Evolutionary conservation across 2,113 vertebrate species (phyloP), one percentile per base, ranked within the genome.

Genomic region (Junco hyemalis): DNA sequence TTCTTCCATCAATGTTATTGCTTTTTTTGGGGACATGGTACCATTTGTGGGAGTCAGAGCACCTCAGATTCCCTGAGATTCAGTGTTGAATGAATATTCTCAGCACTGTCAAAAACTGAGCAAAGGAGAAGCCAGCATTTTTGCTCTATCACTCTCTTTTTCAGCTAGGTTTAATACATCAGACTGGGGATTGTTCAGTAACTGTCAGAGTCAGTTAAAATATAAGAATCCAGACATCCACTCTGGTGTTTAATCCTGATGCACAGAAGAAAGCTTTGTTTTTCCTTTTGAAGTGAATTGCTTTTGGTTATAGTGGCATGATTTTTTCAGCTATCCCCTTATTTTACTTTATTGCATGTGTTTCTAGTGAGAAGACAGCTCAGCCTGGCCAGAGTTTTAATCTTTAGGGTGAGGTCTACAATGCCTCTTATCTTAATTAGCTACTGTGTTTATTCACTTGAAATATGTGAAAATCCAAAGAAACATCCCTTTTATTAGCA

Each of bases 361-460:
- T 76, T 96, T 86, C 53, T 72, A 84, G 33, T 70, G n/a, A 81
- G 92, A 92, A 83, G 54, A 65, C 53, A 88, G 48, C 16, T 57
- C 36, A 61, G 18, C 48, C 19, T 38, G 29, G 56, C 50, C 47
- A 57, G 48, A 83, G 48, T 95, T 97, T 84, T 95, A 96, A 92
- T 94, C 81, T 89, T 83, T 65, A 86, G 68, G 87, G 89, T 95
- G 66, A 92, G 81, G 77, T 78, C 72, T 93, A 87, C 47, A 93
- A 14, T 42, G n/a, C 40, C 35, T 90, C 72, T 95, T 95, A 86
- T 94, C 88, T 94, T 79, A 94, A 76, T 94, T 64, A 84, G 53
- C 78, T 96, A 59, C 56, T 83, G 72, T 63, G 88, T 94, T 96
- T 97, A 90, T 94, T 86, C 42, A 60, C 35, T 86, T 94, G 44